Conservation (phyloP, 2,797 vertebrate genomes). For the Anabacerthia variegaticeps region DNA sequence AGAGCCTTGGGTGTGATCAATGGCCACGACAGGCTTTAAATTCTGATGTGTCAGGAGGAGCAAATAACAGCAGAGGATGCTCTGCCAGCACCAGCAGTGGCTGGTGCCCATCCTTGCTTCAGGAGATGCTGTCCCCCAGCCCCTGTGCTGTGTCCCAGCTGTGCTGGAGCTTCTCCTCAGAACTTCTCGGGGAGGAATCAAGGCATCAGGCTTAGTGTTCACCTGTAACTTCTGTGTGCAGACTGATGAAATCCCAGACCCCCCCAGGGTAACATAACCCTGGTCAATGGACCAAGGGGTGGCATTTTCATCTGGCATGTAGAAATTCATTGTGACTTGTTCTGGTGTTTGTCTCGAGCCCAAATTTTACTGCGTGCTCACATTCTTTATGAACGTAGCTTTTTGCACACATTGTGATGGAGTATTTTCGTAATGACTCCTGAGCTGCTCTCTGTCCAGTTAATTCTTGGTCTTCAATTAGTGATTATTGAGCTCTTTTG, state of each 20-base stretch:
- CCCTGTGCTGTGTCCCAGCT: background rate
- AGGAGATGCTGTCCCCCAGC: background rate
- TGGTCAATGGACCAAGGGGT: fast-evolving
- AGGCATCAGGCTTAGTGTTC: too few species aligned
- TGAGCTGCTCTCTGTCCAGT: background rate
- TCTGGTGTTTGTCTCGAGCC: background rate
- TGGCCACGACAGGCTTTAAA: background rate
- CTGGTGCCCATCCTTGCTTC: fast-evolving
- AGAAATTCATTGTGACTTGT: background rate
- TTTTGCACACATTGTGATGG: background rate
- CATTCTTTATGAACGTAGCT: background rate
- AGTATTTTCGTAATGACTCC: background rate
- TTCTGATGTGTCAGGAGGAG: background rate
- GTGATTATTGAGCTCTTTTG: background rate
- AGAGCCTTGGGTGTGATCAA: background rate
- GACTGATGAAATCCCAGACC: background rate
- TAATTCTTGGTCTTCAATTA: background rate
- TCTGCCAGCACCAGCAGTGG: fast-evolving
- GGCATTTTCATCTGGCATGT: background rate
- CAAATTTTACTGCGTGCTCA: background rate
- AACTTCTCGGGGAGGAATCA: background rate
- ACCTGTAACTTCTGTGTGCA: background rate
- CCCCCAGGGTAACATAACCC: fast-evolving
- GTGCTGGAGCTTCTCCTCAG: background rate
- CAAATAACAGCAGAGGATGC: background rate